Base-by-base conservation (phyloP, 2,888 invertebrate species). In the Epistrophe eligans region DNA sequence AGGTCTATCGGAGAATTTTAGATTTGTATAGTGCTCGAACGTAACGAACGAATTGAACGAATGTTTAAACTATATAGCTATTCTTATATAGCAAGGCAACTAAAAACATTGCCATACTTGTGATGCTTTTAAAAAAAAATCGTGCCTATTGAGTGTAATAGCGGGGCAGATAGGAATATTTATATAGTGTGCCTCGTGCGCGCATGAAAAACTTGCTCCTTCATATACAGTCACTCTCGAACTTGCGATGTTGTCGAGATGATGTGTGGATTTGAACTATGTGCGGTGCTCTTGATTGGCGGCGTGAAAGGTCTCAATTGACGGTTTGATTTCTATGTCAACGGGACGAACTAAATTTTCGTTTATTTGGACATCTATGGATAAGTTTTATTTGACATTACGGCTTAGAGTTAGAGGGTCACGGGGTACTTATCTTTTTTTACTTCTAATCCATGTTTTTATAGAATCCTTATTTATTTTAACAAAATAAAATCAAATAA, bases 231-330 rank as follows among this genome's bases (percentile, higher is more conserved):
- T 32, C 17, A 64, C 17, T 45, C 19, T 38, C 17, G n/a, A 60
- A 17, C 8, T 60, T 19, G 24, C 24, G 4, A 66, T 62, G 48
- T 48, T 57, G 74, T 58, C 28, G 64, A 62, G 77, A 45, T 57
- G 72, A 50, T 72, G 66, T 55, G 80, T 73, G 40, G 57, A 74
- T 77, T 50, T 85, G 85, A 81, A 74, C 73, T 82, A 50, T 66
- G 50, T 66, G 24, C 24, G 32, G 57, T 72, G 74, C 79, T 77
- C 79, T 79, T 87, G 87, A 87, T 87, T 87, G 87, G 87, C 87
- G 87, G 87, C 87, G 87, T 79, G 83, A 87, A 79, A 87, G 82
- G 87, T 87, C 87, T 87, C 87, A 87, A 87, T 87, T 83, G 87
- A 87, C 79, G 71, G 52, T 62, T 82, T 82, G 76, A 87, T 83